phyloP scores from a whole-genome alignment of 2,888 invertebrate species.

The Perdita meconis region DNA sequence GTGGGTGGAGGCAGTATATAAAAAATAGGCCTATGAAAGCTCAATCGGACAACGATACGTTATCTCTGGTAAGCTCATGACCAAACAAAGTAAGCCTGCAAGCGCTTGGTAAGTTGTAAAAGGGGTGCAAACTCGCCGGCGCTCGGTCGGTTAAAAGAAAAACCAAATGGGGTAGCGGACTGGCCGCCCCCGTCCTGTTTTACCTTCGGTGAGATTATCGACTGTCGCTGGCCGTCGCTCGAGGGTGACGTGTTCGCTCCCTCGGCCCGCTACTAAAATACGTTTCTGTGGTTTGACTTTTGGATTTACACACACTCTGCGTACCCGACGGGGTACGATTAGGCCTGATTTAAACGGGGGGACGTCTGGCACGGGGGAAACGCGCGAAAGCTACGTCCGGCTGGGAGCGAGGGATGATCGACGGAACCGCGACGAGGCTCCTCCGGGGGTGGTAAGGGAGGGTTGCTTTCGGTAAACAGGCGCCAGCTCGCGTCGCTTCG shows the following conservation, averaged over 20 bases:
- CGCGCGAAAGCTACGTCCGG: neutral
- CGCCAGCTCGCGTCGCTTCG: conserved; percentile 46
- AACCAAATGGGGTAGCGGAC: conserved; percentile 61
- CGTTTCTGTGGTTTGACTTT: conserved; percentile 77
- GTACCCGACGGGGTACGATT: conserved; percentile 13
- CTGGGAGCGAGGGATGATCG: conserved; percentile 4
- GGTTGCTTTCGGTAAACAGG: conserved; percentile 41
- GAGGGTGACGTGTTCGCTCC: conserved; percentile 83
- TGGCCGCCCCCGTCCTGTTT: conserved; percentile 71
- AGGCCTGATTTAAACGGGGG: conserved; percentile 28
- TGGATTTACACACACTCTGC: conserved; percentile 51
- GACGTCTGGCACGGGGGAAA: neutral
- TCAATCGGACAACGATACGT: conserved; percentile 67
- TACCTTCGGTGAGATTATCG: conserved; percentile 85
- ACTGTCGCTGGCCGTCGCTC: conserved; percentile 85
- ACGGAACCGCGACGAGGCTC: conserved; percentile 9
- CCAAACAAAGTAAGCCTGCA: conserved; percentile 71
- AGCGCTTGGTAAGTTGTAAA: conserved; percentile 80
- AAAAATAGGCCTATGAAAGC: conserved; percentile 74
- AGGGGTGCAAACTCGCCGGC: conserved; percentile 80
- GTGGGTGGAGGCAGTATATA: conserved; percentile 6
- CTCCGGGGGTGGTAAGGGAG: conserved; percentile 7
- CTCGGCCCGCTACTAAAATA: conserved; percentile 83
- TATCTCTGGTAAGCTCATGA: conserved; percentile 72
- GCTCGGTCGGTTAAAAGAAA: conserved; percentile 72